phyloP scores from a whole-genome alignment of 2,888 invertebrate species.

The Cryptus armator region DNA sequence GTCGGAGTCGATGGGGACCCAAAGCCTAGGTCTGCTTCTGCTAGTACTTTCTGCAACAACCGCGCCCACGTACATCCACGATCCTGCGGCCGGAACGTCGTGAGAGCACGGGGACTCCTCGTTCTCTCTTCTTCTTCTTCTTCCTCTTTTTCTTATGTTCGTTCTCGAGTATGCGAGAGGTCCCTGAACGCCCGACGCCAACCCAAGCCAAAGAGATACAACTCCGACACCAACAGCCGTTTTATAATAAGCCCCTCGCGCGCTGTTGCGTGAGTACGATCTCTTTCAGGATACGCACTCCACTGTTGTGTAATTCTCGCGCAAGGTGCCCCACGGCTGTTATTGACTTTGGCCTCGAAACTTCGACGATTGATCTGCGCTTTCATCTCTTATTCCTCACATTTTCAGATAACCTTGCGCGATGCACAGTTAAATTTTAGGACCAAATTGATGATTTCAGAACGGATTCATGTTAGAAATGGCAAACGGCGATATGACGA shows the following conservation, averaged over 20 bases:
- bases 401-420: not conserved
- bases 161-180: conserved; percentile 11
- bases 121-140: conserved; percentile 12
- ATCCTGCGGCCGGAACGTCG: conserved; percentile 10
- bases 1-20: conserved; percentile 28
- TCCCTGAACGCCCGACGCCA: conserved; percentile 10
- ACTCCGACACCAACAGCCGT: conserved; percentile 23
- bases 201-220: not conserved
- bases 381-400: not conserved
- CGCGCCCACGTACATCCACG: conserved; percentile 71
- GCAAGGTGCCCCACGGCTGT: conserved; percentile 32
- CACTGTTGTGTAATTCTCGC: conserved; percentile 48
- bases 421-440: no score
- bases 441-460: no score
- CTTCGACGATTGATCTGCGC: conserved; percentile 18
- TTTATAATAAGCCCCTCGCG: conserved; percentile 36
- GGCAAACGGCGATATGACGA: no score
- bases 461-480: no score
- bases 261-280: conserved; percentile 65
- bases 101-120: not conserved
- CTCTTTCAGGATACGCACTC: conserved; percentile 62
- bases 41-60: conserved; percentile 51
- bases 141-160: conserved; percentile 3
- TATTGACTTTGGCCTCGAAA: conserved; percentile 51
- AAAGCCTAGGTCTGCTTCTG: conserved; percentile 9